A percentile compares a stretch with the other conserved stretches of the same genome.
Evolutionary conservation across 1,140 invertebrate species (phyloP).

Genomic region (Polyergus mexicanus): DNA sequence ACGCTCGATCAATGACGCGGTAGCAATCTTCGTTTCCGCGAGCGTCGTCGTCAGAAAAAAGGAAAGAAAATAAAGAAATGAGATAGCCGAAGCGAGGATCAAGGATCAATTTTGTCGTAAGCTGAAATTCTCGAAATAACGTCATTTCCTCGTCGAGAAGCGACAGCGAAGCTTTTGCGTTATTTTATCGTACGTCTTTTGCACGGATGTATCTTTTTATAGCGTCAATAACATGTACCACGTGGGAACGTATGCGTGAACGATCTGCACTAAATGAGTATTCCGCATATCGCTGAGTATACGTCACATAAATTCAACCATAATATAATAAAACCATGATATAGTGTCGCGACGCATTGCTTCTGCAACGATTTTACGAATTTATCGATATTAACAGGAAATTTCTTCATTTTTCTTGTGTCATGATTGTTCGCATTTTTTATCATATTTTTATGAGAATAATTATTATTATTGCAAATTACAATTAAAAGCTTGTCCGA

Average conservation of each 20-base stretch:
- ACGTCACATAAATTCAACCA: constrained; percentile 32
- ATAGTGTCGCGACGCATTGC: neutral
- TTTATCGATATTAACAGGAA: neutral
- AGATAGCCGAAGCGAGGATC: neutral
- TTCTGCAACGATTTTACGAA: too few species aligned
- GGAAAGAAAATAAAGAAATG: neutral
- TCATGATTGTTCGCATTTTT: too few species aligned
- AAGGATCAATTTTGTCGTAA: constrained; percentile 2
- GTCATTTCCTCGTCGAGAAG: neutral
- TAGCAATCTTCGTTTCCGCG: constrained; percentile 1
- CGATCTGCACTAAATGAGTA: constrained; percentile 6
- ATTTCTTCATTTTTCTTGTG: neutral
- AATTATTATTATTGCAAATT: too few species aligned
- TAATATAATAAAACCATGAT: constrained; percentile 13
- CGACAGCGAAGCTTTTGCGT: neutral
- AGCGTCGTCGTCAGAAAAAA: neutral
- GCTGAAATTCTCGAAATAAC: neutral
- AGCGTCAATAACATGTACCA: neutral
- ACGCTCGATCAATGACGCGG: neutral
- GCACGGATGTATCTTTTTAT: neutral
- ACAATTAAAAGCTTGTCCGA: too few species aligned
- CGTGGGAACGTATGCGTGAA: neutral
- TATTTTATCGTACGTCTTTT: neutral
- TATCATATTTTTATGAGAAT: too few species aligned
- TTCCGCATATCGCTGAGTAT: neutral